Evolutionary conservation across 2,888 invertebrate genomes (phyloP).

Genomic region (Quadriops clusia): DNA sequence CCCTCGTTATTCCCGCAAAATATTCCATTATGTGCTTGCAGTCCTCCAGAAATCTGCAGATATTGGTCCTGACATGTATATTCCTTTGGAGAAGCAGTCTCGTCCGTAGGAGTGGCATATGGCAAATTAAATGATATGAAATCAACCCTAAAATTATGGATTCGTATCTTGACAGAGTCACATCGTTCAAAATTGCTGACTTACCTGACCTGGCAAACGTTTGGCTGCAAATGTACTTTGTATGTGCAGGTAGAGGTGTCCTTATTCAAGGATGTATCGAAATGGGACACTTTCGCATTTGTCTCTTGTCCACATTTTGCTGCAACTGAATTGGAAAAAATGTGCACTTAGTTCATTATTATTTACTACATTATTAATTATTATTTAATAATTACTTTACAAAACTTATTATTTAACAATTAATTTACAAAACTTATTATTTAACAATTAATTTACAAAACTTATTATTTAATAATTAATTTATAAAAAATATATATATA

Average conservation of each 20-base stretch:
- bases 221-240: slow-evolving; percentile 45
- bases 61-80: slow-evolving; percentile 8
- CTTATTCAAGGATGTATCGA: slow-evolving; percentile 32
- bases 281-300: slow-evolving; percentile 27
- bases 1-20: slow-evolving; percentile 50
- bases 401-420: too few species aligned
- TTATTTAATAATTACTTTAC: too few species aligned
- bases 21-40: slow-evolving; percentile 37
- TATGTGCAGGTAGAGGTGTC: slow-evolving; percentile 42
- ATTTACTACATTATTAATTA: too few species aligned
- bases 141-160: slow-evolving; percentile 12
- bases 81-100: not conserved
- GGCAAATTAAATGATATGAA: slow-evolving; percentile 13
- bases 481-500: too few species aligned
- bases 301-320: slow-evolving; percentile 22
- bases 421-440: too few species aligned
- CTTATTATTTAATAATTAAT: too few species aligned
- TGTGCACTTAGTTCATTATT: too few species aligned
- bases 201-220: slow-evolving; percentile 47
- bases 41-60: slow-evolving; percentile 8
- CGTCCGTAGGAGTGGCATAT: slow-evolving; percentile 6
- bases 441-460: too few species aligned
- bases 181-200: slow-evolving; percentile 9
- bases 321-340: slow-evolving; percentile 15
- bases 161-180: not conserved